Evolutionary conservation across 2,888 invertebrate species (phyloP), one percentile per base, ranked within the genome.

Genomic region (Miltochrista miniata): DNA sequence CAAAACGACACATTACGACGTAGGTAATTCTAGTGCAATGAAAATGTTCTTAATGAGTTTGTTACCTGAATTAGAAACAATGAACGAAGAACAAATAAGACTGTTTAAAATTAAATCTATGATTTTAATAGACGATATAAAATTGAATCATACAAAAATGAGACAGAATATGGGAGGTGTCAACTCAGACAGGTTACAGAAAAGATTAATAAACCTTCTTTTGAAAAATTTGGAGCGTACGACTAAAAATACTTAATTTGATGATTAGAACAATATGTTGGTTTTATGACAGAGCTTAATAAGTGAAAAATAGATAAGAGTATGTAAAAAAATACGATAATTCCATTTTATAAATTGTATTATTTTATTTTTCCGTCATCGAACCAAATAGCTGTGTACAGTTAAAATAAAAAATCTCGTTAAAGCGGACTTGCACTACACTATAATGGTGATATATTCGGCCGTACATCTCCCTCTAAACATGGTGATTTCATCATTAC

Each of bases 41-140:
- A 60, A 51, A 49, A 72, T 69, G 51, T 77, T 77, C 11, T 42
- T 77, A 18, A 53, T 76, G 54, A 77, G 77, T 47, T 44, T 77
- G 0, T 8, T 77, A 33, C 74, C 77, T 1, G 77, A 77, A 54
- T 54, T 76, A 18, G 77, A 76, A 37, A 63, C 70, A 0, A 76
- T 77, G 76, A 51, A 62, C 0, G 70, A 72, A 48, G 70, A 74
- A 3, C 77, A 77, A 61, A 49, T 62, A 0, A 65, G 77, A 48
- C 4, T 68, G 7, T 77, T 77, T 45, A 77, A 77, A 54, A 77
- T 77, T 5, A 77, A 71, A 48, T 58, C 72, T 0, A 74, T 77
- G 74, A 60, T 69, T 48, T 42, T 74, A 0, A 68, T 74, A 37
- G 66, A 74, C 9, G 71, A 74, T 29, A 65, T 74, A 7, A 74